Evolutionary conservation across 2,888 invertebrate genomes (phyloP), one percentile per base, ranked within the genome.

Genomic region (Arge pagana): DNA sequence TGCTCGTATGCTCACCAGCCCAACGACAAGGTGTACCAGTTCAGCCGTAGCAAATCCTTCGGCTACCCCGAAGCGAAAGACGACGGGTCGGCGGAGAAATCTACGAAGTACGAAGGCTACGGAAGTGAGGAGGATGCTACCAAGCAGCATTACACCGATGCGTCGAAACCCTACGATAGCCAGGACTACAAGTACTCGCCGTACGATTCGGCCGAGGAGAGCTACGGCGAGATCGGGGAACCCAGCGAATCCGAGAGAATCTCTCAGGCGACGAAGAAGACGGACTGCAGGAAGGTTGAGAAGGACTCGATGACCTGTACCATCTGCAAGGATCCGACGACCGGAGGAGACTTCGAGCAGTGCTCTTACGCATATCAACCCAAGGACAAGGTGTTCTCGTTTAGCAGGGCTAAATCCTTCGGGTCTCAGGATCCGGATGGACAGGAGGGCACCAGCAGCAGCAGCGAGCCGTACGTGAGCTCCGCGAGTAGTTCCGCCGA

Each of bases 331-430:
- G 85, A 90, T 67, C 82, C 86, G 1, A 85, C 86, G 68, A 86
- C 85, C 2, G 88, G 89, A 36, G 89, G 87, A 21, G 85, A 86
- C 54, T 90, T 85, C 57, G 91, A 92, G 71, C 87, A 86, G 10
- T 93, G 92, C 69, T 87, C 88, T 0, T 93, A 90, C 72, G 85
- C 87, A 7, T 85, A 86, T 1, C 83, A 85, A 56, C 89, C 89
- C 0, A 82, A 84, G 64, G 88, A 88, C 56, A 85, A 89, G 69
- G 81, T 69, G 2, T 78, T 70, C 52, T 70, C 74, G 1, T 76
- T 74, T 41, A 68, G 67, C 7, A 69, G 63, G 26, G 68, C 71
- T 2, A 66, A 64, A 11, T 62, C 66, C 0, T 68, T 66, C n/a
- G 72, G 71, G 3, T 67, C 48, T 13, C 69, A 70, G 1, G 58